These are phyloP conservation scores for Dynastes grantii DNA, from an alignment of 2,888 invertebrate genomes.

Conservation along the genomic window DNA sequence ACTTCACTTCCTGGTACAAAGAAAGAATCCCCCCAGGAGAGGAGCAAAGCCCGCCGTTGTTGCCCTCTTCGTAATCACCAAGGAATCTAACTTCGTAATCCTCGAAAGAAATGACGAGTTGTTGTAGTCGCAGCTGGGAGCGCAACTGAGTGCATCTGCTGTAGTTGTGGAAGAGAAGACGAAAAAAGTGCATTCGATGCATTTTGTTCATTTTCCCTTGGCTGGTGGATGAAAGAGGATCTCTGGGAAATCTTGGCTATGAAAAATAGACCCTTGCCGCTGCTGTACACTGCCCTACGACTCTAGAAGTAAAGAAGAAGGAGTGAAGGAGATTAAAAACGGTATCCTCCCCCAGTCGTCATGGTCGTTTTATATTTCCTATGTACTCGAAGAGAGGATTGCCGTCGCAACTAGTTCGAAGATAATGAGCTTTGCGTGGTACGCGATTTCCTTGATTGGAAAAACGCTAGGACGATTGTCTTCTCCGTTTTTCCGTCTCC, in stretches of 20 bases:
- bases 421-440: too few species aligned
- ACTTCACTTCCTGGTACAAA: background rate
- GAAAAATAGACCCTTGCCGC: background rate
- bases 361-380: too few species aligned
- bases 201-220: too few species aligned
- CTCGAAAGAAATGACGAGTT: slow-evolving; percentile 9
- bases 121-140: background rate
- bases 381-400: too few species aligned
- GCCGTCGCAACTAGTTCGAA: too few species aligned
- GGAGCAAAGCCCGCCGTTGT: background rate
- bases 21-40: background rate
- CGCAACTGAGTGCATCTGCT: background rate
- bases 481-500: too few species aligned
- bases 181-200: background rate
- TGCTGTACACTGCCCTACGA: too few species aligned
- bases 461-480: too few species aligned
- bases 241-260: slow-evolving; percentile 9
- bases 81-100: slow-evolving; percentile 12
- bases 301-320: too few species aligned
- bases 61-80: slow-evolving; percentile 8
- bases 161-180: background rate
- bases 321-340: too few species aligned
- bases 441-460: too few species aligned
- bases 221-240: background rate
- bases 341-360: too few species aligned